Conservation (phyloP, 2,888 invertebrate species). For the Orchesellides sinensis region DNA sequence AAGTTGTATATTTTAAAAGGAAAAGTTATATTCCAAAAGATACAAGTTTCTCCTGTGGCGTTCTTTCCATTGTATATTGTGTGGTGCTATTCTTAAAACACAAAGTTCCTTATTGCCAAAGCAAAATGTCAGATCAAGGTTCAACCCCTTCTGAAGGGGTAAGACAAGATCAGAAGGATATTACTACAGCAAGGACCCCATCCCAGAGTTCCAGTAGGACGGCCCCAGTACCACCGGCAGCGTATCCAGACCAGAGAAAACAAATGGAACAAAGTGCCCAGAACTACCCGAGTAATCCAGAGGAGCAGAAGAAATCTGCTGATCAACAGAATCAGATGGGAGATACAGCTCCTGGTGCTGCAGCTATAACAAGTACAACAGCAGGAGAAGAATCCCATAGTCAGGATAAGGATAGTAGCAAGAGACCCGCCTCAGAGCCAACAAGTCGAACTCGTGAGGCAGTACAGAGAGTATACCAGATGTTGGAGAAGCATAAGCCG, state of each 20-base stretch:
- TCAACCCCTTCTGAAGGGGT: conserved; percentile 25
- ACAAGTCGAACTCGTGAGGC: conserved; percentile 72
- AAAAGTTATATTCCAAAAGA: background rate
- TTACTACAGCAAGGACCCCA: background rate
- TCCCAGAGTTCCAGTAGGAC: background rate
- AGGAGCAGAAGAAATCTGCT: conserved; percentile 24
- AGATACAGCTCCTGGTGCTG: conserved; percentile 27
- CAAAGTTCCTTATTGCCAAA: background rate
- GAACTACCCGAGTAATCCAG: conserved; percentile 52
- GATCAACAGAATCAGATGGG: conserved; percentile 50
- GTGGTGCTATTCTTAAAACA: conserved; percentile 3
- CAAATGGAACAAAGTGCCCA: conserved; percentile 59
- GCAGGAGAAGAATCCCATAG: background rate
- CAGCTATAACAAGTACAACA: conserved; percentile 14
- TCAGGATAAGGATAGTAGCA: conserved; percentile 8
- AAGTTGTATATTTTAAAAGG: background rate
- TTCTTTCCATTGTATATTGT: conserved; percentile 13
- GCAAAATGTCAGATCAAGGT: conserved; percentile 36
- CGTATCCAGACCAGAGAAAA: conserved; percentile 49
- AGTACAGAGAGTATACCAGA: conserved; percentile 73
- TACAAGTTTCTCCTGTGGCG: background rate
- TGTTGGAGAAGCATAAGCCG: conserved; percentile 73
- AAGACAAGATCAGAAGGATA: background rate
- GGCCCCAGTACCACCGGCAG: conserved; percentile 38
- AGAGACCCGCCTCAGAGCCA: conserved; percentile 42